These are phyloP conservation scores for Oeneis ivallda DNA, from an alignment of 2,888 invertebrate genomes.

Conservation along the genomic window DNA sequence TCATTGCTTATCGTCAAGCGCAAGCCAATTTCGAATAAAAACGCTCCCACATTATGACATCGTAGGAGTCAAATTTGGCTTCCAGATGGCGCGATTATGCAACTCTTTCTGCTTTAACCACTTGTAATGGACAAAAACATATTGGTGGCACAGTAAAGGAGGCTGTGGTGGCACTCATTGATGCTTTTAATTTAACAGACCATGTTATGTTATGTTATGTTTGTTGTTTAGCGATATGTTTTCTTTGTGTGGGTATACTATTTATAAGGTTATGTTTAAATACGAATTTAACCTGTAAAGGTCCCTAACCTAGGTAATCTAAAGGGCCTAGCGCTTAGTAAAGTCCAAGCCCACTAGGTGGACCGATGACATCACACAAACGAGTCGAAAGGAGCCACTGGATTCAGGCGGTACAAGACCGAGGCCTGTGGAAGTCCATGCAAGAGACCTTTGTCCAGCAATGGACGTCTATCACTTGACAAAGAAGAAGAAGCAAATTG, in stretches of 20 bases:
- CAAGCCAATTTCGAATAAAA: background rate
- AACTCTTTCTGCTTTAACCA: constrained; percentile 9
- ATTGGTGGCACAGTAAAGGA: background rate
- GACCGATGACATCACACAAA: no score
- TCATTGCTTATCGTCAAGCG: no score
- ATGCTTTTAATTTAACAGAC: background rate
- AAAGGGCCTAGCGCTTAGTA: no score
- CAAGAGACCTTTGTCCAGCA: no score
- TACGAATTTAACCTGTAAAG: no score
- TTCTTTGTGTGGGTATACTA: background rate
- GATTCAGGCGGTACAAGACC: no score
- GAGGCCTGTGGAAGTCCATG: no score
- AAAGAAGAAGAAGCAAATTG: no score
- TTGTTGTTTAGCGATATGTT: background rate
- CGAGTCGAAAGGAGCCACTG: no score
- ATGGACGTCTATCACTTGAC: no score
- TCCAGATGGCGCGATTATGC: constrained; percentile 52
- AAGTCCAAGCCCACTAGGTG: no score
- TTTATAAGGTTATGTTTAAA: background rate
- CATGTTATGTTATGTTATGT: background rate
- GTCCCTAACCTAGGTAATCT: no score
- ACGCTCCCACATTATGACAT: constrained; percentile 32
- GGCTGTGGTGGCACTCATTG: background rate
- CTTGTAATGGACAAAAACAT: background rate
- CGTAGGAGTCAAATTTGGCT: constrained; percentile 51